Percentiles rank a stretch among this genome's conserved stretches.
Evolutionary conservation across 2,113 vertebrate species (phyloP).

Genomic region (Hypomesus transpacificus): DNA sequence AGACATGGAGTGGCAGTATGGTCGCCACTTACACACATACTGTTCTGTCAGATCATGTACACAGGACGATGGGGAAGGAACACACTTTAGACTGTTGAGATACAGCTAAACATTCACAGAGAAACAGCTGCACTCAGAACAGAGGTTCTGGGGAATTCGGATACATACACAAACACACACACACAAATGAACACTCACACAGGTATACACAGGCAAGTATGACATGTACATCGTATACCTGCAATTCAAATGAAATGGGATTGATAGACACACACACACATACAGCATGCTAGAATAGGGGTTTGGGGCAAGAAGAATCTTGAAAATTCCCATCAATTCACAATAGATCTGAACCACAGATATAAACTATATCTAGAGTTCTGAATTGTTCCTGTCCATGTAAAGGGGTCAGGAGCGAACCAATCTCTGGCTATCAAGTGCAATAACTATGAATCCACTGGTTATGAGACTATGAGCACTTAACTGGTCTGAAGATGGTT

Average conservation of each 20-base stretch:
- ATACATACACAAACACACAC: constrained; percentile 34
- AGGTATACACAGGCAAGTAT: constrained; percentile 32
- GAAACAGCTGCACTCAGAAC: constrained; percentile 20
- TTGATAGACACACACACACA: constrained; percentile 17
- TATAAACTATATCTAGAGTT: no score
- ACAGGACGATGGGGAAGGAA: constrained; percentile 6
- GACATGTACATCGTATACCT: constrained; percentile 23
- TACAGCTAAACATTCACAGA: constrained; percentile 6
- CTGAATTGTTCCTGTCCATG: no score
- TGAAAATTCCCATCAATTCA: no score
- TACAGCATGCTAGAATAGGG: constrained; percentile 13
- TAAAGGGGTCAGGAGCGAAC: no score
- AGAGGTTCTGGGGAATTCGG: constrained; percentile 34
- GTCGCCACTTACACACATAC: background rate
- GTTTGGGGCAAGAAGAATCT: background rate
- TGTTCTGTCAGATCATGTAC: background rate
- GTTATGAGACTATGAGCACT: no score
- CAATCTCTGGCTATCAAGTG: no score
- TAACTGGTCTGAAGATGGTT: no score
- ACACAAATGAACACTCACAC: constrained; percentile 27
- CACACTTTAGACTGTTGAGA: constrained; percentile 6
- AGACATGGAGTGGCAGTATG: background rate
- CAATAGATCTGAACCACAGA: no score
- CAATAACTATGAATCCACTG: no score
- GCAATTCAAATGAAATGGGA: constrained; percentile 15